Conservation (phyloP, 1,140 invertebrate species). For the Drosophila navojoa region DNA sequence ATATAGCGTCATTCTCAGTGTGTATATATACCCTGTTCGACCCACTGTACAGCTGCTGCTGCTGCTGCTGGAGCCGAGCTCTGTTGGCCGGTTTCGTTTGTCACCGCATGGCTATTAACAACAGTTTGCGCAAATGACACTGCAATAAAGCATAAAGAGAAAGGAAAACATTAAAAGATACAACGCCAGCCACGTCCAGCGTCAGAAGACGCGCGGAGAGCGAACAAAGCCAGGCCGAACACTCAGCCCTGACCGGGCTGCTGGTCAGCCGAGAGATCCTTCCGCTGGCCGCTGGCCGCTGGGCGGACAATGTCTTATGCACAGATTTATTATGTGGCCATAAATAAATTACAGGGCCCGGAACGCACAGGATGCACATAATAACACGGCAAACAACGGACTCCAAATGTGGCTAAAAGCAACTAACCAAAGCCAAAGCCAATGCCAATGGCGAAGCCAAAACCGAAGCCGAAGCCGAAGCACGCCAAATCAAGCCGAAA, state of each 20-base stretch:
- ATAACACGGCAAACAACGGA: constrained; percentile 33
- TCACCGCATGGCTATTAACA: constrained; percentile 66
- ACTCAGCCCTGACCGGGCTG: background rate
- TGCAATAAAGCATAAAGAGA: constrained; percentile 69
- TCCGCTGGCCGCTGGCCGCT: constrained; percentile 16
- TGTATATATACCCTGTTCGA: too few relatives aligned
- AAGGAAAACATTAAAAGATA: constrained; percentile 68
- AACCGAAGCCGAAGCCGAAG: background rate
- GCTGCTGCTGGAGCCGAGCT: too few relatives aligned
- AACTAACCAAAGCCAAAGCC: constrained; percentile 16
- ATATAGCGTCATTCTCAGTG: too few relatives aligned
- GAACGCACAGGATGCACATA: constrained; percentile 58
- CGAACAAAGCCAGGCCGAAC: background rate
- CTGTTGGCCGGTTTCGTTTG: background rate
- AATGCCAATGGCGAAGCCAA: background rate
- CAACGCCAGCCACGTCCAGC: background rate
- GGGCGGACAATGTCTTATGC: constrained; percentile 70
- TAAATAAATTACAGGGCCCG: constrained; percentile 76
- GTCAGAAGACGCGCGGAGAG: background rate
- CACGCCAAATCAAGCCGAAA: constrained; percentile 4
- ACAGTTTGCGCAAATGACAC: constrained; percentile 78
- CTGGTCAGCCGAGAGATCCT: background rate
- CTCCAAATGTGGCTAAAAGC: constrained; percentile 4
- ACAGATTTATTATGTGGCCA: constrained; percentile 81
- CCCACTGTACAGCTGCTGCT: too few relatives aligned